Evolutionary conservation across 1,140 invertebrate species (phyloP), one percentile per base, ranked within the genome.

Genomic region (Megalonaias nervosa): DNA sequence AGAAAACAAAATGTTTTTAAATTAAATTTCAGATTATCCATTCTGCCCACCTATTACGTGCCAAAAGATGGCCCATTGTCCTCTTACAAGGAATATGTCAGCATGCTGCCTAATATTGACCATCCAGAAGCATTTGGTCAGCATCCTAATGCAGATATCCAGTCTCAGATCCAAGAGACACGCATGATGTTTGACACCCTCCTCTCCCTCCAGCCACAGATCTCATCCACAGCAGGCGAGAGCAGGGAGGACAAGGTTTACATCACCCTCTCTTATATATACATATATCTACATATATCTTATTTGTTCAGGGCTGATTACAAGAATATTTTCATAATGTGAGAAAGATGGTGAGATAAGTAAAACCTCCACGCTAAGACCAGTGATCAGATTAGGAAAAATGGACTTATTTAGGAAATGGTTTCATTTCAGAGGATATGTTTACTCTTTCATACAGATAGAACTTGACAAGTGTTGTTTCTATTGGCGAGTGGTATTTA

Each of bases 11-110:
- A 48, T 6, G 0, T 48, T 9, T 48, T 48, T 11, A 59, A 26
- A 12, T 70, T 60, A 74, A 56, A 59, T 57, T 78, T 21, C 72
- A 80, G 86, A 64, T 59, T 88, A 19, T 89, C 88, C 16, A 65
- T 69, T 3, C 78, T 89, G 55, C 81, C 84, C 15, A 93, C 93
- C 9, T 97, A 97, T 91, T 95, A 95, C 87, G 93, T 97, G 61
- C 96, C 96, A 16, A 92, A 93, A 26, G 95, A 96, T 87, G 95
- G 95, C n/a, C 93, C 94, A 72, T 89, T 97, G 19, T 93, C 94
- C 79, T 94, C 94, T 13, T 96, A 97, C 89, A 92, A 93, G 61
- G 95, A 96, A 87, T 95, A 94, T 88, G 93, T 97, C 75, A 93
- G 93, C 75, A 92, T 94, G 83, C 90, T 96, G 77, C 96, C 96